phyloP scores from a whole-genome alignment of 1,140 invertebrate species.

The Periplaneta americana region DNA sequence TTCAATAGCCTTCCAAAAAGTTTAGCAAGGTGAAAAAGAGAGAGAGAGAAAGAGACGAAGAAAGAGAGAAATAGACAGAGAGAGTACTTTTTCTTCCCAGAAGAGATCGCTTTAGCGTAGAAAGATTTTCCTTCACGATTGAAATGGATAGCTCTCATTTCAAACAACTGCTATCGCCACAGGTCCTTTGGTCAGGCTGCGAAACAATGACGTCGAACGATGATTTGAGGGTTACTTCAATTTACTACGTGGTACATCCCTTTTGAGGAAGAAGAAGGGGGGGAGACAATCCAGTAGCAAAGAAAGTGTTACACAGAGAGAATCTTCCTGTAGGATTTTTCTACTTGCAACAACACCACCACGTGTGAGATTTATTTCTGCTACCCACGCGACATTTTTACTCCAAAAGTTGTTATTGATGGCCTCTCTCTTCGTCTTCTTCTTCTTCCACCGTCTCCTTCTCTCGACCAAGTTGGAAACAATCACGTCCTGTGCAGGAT shows the following conservation, averaged over 20 bases:
- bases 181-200: neutral
- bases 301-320: neutral
- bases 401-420: slow-evolving; percentile 22
- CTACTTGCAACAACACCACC: neutral
- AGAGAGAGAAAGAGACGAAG: no score
- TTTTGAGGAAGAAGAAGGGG: neutral
- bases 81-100: no score
- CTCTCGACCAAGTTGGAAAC: slow-evolving; percentile 6
- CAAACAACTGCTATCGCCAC: neutral
- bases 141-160: no score
- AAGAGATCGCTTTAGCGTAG: no score
- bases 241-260: neutral
- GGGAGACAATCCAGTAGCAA: neutral
- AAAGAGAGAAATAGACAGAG: no score
- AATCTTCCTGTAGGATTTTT: neutral
- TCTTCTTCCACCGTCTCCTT: neutral
- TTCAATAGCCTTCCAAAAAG: no score
- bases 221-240: neutral
- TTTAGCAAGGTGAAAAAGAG: no score
- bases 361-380: slow-evolving; percentile 21
- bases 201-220: neutral
- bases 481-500: slow-evolving; percentile 15
- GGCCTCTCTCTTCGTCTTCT: slow-evolving; percentile 5
- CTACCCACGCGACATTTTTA: slow-evolving; percentile 21
- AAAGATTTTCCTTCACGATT: no score